These are phyloP conservation scores for Noctua comes DNA, from an alignment of 2,888 invertebrate genomes.

Conservation along the genomic window DNA sequence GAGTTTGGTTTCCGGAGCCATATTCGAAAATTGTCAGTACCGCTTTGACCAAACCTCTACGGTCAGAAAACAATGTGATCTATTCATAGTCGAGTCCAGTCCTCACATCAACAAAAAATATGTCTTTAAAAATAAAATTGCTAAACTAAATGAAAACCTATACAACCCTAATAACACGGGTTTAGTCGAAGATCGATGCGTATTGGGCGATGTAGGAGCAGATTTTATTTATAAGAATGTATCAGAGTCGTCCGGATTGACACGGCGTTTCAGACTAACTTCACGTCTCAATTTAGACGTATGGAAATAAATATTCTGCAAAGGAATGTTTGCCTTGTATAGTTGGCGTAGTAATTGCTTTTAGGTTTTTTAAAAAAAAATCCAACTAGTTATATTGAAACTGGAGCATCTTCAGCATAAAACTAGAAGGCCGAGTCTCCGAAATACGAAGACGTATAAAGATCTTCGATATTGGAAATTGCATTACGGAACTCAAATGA, in stretches of 20 bases:
- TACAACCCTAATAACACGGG: conserved; percentile 49
- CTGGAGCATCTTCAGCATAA: too few relatives aligned
- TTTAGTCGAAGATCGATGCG: conserved; percentile 57
- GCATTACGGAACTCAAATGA: too few relatives aligned
- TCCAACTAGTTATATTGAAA: too few relatives aligned
- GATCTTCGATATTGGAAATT: too few relatives aligned
- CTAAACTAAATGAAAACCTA: conserved; percentile 7
- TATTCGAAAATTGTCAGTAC: background rate
- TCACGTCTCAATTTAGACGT: conserved; percentile 54
- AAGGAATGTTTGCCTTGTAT: conserved; percentile 31
- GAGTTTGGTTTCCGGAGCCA: background rate
- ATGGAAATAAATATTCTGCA: conserved; percentile 44
- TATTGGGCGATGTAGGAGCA: conserved; percentile 42
- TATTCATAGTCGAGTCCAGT: background rate
- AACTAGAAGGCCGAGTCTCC: too few relatives aligned
- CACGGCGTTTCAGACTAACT: conserved; percentile 40
- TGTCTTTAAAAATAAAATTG: background rate
- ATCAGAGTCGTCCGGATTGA: conserved; percentile 48
- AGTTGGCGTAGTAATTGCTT: background rate
- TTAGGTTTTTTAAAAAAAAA: background rate
- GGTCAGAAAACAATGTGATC: background rate
- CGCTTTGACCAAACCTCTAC: accelerated
- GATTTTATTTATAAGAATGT: conserved; percentile 63
- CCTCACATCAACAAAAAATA: background rate
- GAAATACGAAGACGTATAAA: too few relatives aligned